phyloP scores from a whole-genome alignment of 2,888 invertebrate genomes.

The Lycaena phlaeas region DNA sequence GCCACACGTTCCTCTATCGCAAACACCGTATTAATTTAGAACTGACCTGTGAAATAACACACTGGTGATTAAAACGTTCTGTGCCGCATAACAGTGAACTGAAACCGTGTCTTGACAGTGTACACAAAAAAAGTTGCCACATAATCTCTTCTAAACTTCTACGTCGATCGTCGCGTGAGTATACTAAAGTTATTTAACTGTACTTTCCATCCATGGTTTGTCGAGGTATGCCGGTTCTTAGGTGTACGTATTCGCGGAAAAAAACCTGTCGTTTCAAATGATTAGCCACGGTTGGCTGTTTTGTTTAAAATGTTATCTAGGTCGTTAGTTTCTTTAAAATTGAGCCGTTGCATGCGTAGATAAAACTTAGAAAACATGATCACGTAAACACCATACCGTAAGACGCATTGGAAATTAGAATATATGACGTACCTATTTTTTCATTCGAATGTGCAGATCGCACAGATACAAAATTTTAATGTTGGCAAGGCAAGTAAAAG shows the following conservation, averaged over 20 bases:
- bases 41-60: constrained; percentile 40
- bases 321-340: constrained; percentile 23
- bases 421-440: too few species aligned
- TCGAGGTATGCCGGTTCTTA: constrained; percentile 37
- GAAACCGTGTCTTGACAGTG: constrained; percentile 36
- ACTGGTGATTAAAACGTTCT: constrained; percentile 35
- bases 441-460: too few species aligned
- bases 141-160: constrained; percentile 38
- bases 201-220: constrained; percentile 52
- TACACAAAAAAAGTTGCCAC: constrained; percentile 25
- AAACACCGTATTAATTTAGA: constrained; percentile 32
- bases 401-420: too few species aligned
- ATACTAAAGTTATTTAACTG: constrained; percentile 59
- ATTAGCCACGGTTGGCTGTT: constrained; percentile 29
- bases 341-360: neutral
- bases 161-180: constrained; percentile 47
- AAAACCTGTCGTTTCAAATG: constrained; percentile 39
- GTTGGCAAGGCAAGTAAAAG: too few species aligned
- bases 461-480: too few species aligned
- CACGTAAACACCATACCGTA: constrained; percentile 3
- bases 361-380: neutral
- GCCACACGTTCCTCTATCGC: constrained; percentile 16
- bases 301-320: constrained; percentile 33
- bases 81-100: constrained; percentile 41
- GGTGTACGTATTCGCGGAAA: constrained; percentile 51